These are phyloP conservation scores for Aurelia sp. DNA, from an alignment of 30 jellyfish, hydroid and myxozoan species.

Conservation along the genomic window DNA sequence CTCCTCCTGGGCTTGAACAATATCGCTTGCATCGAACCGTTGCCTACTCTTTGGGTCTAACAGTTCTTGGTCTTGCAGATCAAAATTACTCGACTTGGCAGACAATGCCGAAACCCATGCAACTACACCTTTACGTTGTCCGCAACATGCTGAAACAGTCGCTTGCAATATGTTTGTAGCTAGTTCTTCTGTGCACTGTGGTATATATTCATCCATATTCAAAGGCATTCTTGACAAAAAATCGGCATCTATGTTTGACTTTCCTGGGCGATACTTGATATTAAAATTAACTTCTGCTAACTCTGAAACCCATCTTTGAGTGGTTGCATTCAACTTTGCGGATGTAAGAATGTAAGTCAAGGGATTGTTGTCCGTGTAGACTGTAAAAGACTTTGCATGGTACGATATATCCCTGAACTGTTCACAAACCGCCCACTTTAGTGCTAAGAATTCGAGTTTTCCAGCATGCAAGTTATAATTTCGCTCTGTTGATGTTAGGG, in stretches of 20 bases:
- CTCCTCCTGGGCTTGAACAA: not conserved
- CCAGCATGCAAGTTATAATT: slow-evolving; percentile 51
- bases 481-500: slow-evolving; percentile 39
- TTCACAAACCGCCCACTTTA: slow-evolving; percentile 64
- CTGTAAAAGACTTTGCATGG: slow-evolving; percentile 48
- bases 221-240: not conserved
- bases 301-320: slow-evolving; percentile 59
- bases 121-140: not conserved
- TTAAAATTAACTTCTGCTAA: slow-evolving; percentile 9
- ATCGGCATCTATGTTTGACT: not conserved
- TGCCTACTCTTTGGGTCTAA: not conserved
- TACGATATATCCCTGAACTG: slow-evolving; percentile 47
- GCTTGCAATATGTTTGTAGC: slow-evolving; percentile 13
- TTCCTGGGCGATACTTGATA: not conserved
- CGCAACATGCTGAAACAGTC: not conserved
- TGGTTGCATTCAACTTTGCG: slow-evolving; percentile 56
- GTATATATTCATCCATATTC: not conserved
- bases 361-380: slow-evolving; percentile 54
- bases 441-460: slow-evolving; percentile 57
- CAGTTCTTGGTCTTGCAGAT: not conserved
- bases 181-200: not conserved
- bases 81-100: not conserved
- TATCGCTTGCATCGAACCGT: not conserved
- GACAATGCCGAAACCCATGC: not conserved
- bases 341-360: slow-evolving; percentile 19